These are phyloP conservation scores for Haplochromis burtoni DNA, from an alignment of 2,113 vertebrate genomes.

Conservation along the genomic window DNA sequence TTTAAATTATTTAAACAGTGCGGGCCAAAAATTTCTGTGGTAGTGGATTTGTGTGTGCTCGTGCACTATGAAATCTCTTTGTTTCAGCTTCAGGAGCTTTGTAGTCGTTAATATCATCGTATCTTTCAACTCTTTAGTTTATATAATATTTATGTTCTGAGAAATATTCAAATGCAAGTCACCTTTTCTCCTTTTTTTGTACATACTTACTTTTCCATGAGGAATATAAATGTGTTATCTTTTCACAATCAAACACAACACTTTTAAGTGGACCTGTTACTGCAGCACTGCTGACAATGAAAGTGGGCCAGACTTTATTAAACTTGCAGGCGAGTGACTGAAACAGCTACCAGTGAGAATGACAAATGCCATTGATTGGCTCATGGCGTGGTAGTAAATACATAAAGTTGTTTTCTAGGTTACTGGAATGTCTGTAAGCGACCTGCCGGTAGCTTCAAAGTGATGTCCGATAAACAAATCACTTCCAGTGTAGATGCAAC, in stretches of 20 bases:
- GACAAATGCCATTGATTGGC: not conserved
- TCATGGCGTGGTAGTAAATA: not conserved
- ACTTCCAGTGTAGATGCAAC: not conserved
- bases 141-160: not conserved
- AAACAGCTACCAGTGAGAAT: not conserved
- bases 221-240: not conserved
- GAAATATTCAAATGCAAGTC: not conserved
- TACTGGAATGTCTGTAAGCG: rapidly evolving
- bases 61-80: not conserved
- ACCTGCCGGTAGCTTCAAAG: not conserved
- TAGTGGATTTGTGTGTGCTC: not conserved
- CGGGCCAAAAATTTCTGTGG: not conserved
- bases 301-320: not conserved
- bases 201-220: not conserved
- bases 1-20: not conserved
- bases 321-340: not conserved
- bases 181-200: not conserved
- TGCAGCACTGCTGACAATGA: not conserved
- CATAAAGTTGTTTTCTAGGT: not conserved
- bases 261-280: not conserved
- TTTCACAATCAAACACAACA: not conserved
- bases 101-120: not conserved
- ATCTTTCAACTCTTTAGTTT: not conserved
- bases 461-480: not conserved
- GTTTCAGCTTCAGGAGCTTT: not conserved